These are phyloP conservation scores for Gobio occitaniae DNA, from an alignment of 2,797 vertebrate species.

Conservation along the genomic window DNA sequence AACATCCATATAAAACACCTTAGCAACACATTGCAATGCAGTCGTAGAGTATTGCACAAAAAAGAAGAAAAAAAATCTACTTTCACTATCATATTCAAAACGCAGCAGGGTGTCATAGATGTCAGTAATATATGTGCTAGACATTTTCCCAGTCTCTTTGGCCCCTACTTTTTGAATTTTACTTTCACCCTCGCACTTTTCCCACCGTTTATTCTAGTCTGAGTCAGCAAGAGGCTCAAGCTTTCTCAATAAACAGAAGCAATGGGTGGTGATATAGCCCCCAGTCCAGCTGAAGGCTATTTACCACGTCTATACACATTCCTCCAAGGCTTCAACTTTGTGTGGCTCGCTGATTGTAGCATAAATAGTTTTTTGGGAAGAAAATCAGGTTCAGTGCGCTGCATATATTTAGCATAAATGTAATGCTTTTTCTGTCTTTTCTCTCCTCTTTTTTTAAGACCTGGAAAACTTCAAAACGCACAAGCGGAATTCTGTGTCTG, in stretches of 20 bases:
- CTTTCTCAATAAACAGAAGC: slow-evolving; percentile 49
- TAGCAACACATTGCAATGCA: not conserved
- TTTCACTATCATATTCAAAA: slow-evolving; percentile 25
- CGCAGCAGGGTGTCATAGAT: slow-evolving; percentile 33
- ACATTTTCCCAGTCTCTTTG: slow-evolving; percentile 23
- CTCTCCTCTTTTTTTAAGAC: slow-evolving; percentile 76
- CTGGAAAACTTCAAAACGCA: slow-evolving; percentile 94
- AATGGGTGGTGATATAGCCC: slow-evolving; percentile 59
- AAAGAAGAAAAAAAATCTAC: not conserved
- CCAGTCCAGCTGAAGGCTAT: slow-evolving; percentile 65
- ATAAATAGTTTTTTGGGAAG: not conserved
- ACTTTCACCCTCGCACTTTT: slow-evolving; percentile 13
- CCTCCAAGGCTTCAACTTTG: slow-evolving; percentile 30
- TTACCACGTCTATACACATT: slow-evolving; percentile 52
- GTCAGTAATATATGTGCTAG: slow-evolving; percentile 34
- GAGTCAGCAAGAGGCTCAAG: slow-evolving; percentile 34
- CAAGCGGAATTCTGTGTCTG: slow-evolving; percentile 89
- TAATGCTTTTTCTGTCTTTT: slow-evolving; percentile 9
- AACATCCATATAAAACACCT: not conserved
- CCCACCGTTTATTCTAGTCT: slow-evolving; percentile 17
- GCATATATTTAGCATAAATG: slow-evolving; percentile 13
- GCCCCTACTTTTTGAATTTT: slow-evolving; percentile 25
- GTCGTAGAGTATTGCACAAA: not conserved
- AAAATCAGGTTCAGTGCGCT: not conserved
- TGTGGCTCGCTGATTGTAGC: slow-evolving; percentile 11